These are phyloP conservation scores for Embiotoca jacksoni DNA, from an alignment of 2,113 vertebrate species.

Conservation along the genomic window DNA sequence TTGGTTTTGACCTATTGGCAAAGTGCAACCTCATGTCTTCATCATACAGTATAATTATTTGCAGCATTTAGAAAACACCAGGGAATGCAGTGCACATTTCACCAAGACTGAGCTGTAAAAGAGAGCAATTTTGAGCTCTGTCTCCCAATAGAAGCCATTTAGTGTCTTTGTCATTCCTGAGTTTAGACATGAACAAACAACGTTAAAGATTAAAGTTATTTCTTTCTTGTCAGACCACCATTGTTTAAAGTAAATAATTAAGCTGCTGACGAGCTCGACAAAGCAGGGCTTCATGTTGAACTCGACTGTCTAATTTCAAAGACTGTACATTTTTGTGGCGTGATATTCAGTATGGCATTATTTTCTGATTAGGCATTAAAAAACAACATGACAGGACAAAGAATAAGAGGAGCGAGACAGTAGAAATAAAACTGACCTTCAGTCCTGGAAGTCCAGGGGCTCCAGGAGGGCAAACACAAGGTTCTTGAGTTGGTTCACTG, in stretches of 20 bases:
- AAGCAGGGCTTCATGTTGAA: neutral
- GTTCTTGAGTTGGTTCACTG: slow-evolving; percentile 85
- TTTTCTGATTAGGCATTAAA: neutral
- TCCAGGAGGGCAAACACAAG: slow-evolving; percentile 92
- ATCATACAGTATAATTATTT: neutral
- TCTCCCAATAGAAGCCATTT: slow-evolving; percentile 9
- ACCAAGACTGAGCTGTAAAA: neutral
- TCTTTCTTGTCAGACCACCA: slow-evolving; percentile 3
- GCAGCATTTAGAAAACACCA: slow-evolving; percentile 7
- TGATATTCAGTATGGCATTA: neutral
- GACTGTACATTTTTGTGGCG: neutral
- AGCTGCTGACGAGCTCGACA: neutral
- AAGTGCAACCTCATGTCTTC: slow-evolving; percentile 34
- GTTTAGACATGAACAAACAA: slow-evolving; percentile 11
- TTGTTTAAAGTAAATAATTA: slow-evolving; percentile 48
- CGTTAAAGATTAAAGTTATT: slow-evolving; percentile 16
- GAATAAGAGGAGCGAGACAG: neutral
- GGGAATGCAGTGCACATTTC: slow-evolving; percentile 16
- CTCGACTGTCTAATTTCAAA: neutral
- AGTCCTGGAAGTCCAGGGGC: slow-evolving; percentile 89
- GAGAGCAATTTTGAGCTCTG: neutral
- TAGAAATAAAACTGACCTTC: slow-evolving; percentile 78
- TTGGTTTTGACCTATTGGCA: slow-evolving; percentile 27
- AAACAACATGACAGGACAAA: neutral
- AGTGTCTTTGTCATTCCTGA: slow-evolving; percentile 17